These are phyloP conservation scores for Gryllus bimaculatus DNA, from an alignment of 1,140 invertebrate genomes.

Conservation along the genomic window DNA sequence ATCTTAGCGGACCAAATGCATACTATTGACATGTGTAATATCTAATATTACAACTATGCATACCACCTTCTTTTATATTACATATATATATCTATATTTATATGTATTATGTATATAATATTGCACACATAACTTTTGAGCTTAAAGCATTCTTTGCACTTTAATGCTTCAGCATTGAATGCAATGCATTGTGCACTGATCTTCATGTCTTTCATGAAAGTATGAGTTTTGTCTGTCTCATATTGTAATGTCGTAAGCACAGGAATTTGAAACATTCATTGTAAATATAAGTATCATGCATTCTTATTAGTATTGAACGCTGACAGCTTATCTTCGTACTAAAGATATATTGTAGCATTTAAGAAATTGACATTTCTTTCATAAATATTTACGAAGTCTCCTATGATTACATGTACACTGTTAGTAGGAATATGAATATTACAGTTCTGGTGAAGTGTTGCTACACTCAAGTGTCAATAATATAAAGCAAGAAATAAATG, in stretches of 20 bases:
- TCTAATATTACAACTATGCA: background rate
- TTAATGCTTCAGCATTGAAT: background rate
- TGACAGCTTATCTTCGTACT: background rate
- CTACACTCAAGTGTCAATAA: too few species aligned
- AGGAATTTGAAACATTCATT: background rate
- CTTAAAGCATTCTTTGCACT: background rate
- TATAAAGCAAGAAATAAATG: too few species aligned
- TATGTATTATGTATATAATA: constrained; percentile 6
- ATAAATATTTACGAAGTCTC: too few species aligned
- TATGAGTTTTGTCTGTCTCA: background rate
- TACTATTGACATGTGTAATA: background rate
- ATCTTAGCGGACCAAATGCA: constrained; percentile 3
- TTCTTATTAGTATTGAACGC: background rate
- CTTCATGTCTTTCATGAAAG: background rate
- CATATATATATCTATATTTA: constrained; percentile 2
- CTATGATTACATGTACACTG: too few species aligned
- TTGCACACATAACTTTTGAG: background rate
- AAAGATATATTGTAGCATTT: background rate
- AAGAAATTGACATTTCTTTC: too few species aligned
- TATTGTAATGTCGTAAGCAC: background rate
- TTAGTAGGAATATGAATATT: too few species aligned
- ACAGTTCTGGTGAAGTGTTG: too few species aligned
- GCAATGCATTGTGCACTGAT: background rate
- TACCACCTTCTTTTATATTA: background rate
- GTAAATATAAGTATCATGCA: background rate